Base-by-base conservation (phyloP, 2,797 vertebrate species). In the Psittacula echo region DNA sequence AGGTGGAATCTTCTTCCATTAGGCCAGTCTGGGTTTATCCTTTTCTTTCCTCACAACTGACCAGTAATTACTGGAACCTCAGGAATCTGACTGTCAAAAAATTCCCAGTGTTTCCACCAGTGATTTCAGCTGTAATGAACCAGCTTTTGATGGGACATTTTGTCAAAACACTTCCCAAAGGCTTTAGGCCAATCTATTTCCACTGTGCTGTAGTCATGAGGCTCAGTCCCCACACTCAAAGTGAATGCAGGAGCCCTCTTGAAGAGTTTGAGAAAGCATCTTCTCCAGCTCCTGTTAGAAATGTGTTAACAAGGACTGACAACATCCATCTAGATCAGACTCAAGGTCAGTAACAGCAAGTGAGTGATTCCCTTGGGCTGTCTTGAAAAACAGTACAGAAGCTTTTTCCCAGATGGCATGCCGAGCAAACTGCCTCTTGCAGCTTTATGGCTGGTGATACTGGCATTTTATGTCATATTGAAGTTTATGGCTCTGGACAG, bases 311-410 rank as follows among this genome's bases (percentile, higher is more conserved):
- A 67, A 78, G 37, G 32, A 87, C 61, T 86, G 82, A 73, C 64
- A 79, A 30, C 50, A 94, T 82, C 47, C 41, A 19, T 75, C 65
- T 34, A 86, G 86, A 83, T 90, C 82, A 90, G 64, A 74, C 27
- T 67, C 89, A 89, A 74, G 94, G 89, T 94, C 95, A 95, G 66
- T 78, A 73, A 68, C 54, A 77, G 42, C 73, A 90, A 89, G 88
- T 88, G 71, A 61, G 89, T 79, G 75, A 74, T 70, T 92, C 24
- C 75, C 72, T 86, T 90, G 56, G 81, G 64, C 48, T 93, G 77
- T 50, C 73, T 87, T 53, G 21, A 89, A 80, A 50, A 92, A 73
- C n/a, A 56, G 62, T 61, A 75, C 88, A 82, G 72, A 64, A 86
- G 70, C 2, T 58, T 95, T 89, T 94, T 66, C 67, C 76, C 86